Evolutionary conservation across 2,113 vertebrate genomes (phyloP), one percentile per base, ranked within the genome.

Genomic region (Dipodomys stephensi): DNA sequence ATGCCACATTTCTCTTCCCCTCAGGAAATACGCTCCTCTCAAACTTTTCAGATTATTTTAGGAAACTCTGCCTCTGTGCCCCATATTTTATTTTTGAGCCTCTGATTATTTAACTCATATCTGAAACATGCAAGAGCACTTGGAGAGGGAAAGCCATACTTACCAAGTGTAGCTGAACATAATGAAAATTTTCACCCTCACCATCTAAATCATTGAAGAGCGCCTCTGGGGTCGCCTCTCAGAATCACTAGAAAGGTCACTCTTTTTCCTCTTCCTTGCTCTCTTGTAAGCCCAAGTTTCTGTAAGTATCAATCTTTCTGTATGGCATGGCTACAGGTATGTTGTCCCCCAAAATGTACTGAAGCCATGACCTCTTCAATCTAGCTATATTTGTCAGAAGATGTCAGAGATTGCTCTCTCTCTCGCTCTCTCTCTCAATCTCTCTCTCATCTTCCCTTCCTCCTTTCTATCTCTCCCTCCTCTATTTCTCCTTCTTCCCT

Each of bases 21-120:
- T 72, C 15, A 35, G 16, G 28, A 0, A 2, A 32, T 69, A 30
- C 11, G 53, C 62, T 83, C 72, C 39, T 91, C 87, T 80, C 65
- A 91, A 44, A 35, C 23, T 7, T 68, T 77, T 84, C 62, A 80
- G 18, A 35, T 80, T 68, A 39, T 79, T 18, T 91, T n/a, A 53
- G 65, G 72, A 87, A 86, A 91, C 49, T 18, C 13, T 76, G 28
- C 13, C 22, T 30, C 62, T 77, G 60, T 88, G 30, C 6, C 39
- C 49, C 65, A 73, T 57, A 68, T 53, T 87, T 90, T 79, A 62
- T 68, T 79, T 92, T 88, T 88, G 62, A 82, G 25, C 22, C 39
- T 69, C 18, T 4, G 10, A 6, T 74, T 64, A 74, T 27, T 73
- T 78, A 44, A 84, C 60, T 88, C 35, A 2, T 10, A n/a, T 88